Conservation (phyloP, 2,888 invertebrate species). For the Caenorhabditis angaria region DNA sequence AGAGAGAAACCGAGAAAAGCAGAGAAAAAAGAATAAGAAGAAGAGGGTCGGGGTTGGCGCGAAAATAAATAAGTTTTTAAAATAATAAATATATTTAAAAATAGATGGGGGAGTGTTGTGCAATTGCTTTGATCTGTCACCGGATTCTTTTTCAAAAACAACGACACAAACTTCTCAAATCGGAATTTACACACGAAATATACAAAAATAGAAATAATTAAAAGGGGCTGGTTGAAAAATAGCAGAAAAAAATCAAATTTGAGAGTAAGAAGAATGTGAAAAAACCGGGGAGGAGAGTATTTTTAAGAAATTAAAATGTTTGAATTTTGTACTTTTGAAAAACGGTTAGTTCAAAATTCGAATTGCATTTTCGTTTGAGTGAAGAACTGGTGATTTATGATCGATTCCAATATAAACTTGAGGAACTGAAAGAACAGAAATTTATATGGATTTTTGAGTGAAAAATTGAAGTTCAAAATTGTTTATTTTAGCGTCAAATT, state of each 20-base stretch:
- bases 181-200: constrained; percentile 2
- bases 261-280: neutral
- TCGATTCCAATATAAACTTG: constrained; percentile 46
- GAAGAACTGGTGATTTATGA: constrained; percentile 35
- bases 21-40: neutral
- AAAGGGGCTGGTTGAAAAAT: too few relatives aligned
- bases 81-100: neutral
- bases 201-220: neutral
- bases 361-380: constrained; percentile 40
- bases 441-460: neutral
- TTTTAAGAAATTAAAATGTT: neutral
- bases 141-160: too few relatives aligned
- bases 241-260: too few relatives aligned
- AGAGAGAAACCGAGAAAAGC: neutral
- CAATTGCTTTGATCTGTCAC: neutral
- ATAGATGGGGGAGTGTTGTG: neutral
- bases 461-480: neutral
- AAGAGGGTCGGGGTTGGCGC: too few relatives aligned
- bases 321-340: too few relatives aligned
- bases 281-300: neutral
- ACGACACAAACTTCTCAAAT: neutral
- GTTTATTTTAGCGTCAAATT: too few relatives aligned
- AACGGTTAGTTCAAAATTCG: constrained; percentile 41
- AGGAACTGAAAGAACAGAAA: constrained; percentile 21
- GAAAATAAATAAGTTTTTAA: too few relatives aligned